Base-by-base conservation (phyloP, 2,888 invertebrate genomes). In the Thymelicus sylvestris region DNA sequence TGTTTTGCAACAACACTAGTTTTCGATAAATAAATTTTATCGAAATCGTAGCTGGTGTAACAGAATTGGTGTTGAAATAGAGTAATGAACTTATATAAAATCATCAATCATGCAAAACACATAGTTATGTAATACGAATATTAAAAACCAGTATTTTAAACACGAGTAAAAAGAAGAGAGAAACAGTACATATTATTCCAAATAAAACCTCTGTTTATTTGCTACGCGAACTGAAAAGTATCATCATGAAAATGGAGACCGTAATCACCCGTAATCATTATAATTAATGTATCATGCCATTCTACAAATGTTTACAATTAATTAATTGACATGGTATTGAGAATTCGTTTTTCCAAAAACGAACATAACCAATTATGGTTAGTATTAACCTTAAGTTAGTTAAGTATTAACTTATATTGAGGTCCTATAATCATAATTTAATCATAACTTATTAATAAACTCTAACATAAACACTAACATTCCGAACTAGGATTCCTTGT, bases 271-370 rank as follows among this genome's bases (percentile, higher is more conserved):
- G 50, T 52, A 65, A 57, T 59, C 15, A 63, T 12, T 15, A 65
- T 48, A 60, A 70, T 60, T 63, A 63, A 39, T 48, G 24, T 38
- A 50, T 60, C 50, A 38, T 24, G 12, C 41, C 13, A 52, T 67
- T 52, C 52, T 24, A 41, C 52, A 31, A 41, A 71, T 70, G 52
- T 66, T 62, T 59, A 44, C 55, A 44, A 66, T 62, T 47, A 57
- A 61, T 60, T 75, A 39, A 67, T 61, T 24, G 55, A 47, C 57
- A 57, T 57, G 13, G 31, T 57, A 57, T 6, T 48, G n/a, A 39
- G n/a, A 50, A 13, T 52, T 19, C n/a, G n/a, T 59, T 24, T 41
- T 52, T 52, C 1, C 15, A 52, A 8, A 52, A 52, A 52, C 57
- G 57, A 31, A 31, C 31, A 57, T 31, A 13, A 31, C 5, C 13